Evolutionary conservation across 2,797 vertebrate species (phyloP).

Genomic region (Crenichthys baileyi): DNA sequence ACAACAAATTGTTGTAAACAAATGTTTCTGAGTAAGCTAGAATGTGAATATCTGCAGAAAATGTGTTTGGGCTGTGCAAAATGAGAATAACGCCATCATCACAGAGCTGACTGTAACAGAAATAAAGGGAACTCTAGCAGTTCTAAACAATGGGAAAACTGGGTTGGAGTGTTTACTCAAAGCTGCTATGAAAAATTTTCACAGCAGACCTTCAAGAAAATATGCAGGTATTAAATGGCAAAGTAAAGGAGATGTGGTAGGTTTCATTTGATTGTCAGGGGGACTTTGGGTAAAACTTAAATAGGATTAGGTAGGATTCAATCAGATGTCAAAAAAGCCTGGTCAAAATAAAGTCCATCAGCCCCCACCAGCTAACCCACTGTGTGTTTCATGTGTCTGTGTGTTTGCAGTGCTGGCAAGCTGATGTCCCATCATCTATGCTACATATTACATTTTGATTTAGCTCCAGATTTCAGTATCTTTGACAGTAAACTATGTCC

Average conservation of each 20-base stretch:
- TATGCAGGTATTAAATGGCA: background rate
- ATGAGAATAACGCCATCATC: background rate
- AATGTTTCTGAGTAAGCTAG: background rate
- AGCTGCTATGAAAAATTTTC: background rate
- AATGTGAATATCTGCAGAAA: background rate
- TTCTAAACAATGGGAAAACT: background rate
- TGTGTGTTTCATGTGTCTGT: background rate
- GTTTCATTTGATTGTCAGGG: background rate
- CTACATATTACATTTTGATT: constrained; percentile 24
- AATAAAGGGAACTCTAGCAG: background rate
- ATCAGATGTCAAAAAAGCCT: constrained; percentile 1
- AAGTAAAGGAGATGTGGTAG: background rate
- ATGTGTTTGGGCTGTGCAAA: background rate
- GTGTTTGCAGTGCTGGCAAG: background rate
- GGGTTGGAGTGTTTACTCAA: background rate
- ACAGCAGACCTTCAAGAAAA: background rate
- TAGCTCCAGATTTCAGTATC: constrained; percentile 33
- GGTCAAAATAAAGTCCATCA: background rate
- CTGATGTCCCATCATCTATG: constrained; percentile 1
- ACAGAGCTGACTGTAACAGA: background rate
- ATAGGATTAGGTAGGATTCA: background rate
- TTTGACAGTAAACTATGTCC: constrained; percentile 46
- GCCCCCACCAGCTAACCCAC: background rate
- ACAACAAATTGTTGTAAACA: background rate
- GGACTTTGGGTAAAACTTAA: background rate